These are phyloP conservation scores for Orthosia gracilis DNA, from an alignment of 2,888 invertebrate species.

Conservation along the genomic window DNA sequence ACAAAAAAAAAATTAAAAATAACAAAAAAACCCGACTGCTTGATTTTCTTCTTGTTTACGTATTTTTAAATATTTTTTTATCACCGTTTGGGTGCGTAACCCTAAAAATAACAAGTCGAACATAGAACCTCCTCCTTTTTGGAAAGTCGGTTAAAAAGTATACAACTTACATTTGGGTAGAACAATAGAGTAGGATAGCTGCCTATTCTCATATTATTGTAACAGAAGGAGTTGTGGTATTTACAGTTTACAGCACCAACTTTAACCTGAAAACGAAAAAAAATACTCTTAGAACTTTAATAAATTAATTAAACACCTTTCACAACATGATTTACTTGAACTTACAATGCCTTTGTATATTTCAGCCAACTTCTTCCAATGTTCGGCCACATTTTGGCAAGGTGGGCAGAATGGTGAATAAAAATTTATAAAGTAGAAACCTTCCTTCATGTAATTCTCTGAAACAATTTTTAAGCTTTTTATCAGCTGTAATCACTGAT, in stretches of 20 bases:
- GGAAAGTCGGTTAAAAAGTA: not conserved
- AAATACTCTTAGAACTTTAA: not conserved
- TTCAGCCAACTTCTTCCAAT: slow-evolving; percentile 95
- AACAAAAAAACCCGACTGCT: no score
- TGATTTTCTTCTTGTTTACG: no score
- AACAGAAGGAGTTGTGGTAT: slow-evolving; percentile 95
- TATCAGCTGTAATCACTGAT: not conserved
- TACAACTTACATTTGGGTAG: slow-evolving; percentile 89
- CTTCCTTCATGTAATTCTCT: slow-evolving; percentile 91
- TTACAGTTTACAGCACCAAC: slow-evolving; percentile 97
- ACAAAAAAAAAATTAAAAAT: no score
- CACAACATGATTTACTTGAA: not conserved
- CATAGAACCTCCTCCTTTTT: no score
- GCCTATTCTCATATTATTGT: slow-evolving; percentile 93
- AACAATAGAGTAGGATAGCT: slow-evolving; percentile 95
- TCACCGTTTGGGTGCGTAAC: no score
- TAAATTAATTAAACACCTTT: no score
- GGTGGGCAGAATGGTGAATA: slow-evolving; percentile 97
- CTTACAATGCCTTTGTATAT: slow-evolving; percentile 95
- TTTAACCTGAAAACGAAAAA: slow-evolving; percentile 85
- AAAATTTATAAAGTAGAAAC: slow-evolving; percentile 96
- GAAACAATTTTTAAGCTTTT: slow-evolving; percentile 43
- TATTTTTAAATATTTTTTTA: no score
- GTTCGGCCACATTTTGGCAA: slow-evolving; percentile 95
- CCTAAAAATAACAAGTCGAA: no score